A percentile compares a stretch with the other conserved stretches of the same genome.
phyloP scores from a whole-genome alignment of 2,888 invertebrate species.

The Eupithecia subumbrata region DNA sequence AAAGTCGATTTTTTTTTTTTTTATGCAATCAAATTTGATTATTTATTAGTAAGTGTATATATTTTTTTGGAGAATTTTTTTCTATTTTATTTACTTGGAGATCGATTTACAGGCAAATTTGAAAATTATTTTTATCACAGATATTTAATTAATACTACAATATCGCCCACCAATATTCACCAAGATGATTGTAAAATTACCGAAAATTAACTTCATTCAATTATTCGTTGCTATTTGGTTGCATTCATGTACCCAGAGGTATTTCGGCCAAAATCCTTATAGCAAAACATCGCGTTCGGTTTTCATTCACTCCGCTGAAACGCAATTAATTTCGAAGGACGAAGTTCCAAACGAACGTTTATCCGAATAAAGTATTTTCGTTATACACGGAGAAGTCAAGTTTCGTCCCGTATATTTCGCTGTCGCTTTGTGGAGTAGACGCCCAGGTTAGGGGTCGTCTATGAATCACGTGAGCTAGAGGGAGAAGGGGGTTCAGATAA shows the following conservation, averaged over 20 bases:
- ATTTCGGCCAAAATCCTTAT: background rate
- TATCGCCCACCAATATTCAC: background rate
- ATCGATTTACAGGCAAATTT: background rate
- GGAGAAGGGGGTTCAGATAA: too few species aligned
- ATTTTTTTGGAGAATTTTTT: background rate
- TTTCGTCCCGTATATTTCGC: too few species aligned
- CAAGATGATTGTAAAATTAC: background rate
- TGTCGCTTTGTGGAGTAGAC: too few species aligned
- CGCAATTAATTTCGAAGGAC: background rate
- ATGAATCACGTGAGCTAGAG: too few species aligned
- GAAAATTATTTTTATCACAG: background rate
- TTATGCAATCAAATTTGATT: too few species aligned
- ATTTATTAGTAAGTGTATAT: background rate
- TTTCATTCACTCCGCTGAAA: background rate
- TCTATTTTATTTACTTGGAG: background rate
- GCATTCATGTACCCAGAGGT: too few species aligned
- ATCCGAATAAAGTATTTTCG: too few species aligned
- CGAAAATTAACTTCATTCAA: background rate
- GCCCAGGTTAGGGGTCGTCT: too few species aligned
- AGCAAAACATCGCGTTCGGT: background rate
- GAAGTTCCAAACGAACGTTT: too few species aligned
- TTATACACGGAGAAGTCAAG: too few species aligned
- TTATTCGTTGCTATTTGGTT: background rate
- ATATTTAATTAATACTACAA: background rate
- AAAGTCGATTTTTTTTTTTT: too few species aligned